Base-by-base conservation (phyloP, 2,797 vertebrate species). In the Artibeus lituratus region DNA sequence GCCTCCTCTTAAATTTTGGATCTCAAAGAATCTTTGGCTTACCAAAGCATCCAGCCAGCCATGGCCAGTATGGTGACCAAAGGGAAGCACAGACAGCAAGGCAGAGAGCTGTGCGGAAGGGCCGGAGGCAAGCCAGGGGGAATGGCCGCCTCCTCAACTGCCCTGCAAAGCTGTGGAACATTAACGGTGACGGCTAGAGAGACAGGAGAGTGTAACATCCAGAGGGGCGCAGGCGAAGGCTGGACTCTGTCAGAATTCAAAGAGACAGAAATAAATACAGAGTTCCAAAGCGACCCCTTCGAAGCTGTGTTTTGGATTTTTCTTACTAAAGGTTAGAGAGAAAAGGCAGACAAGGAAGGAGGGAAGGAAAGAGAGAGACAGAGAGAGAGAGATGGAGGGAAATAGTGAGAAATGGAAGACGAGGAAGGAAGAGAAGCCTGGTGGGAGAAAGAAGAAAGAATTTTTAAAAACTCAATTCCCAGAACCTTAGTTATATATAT, bases 271-370 rank as follows among this genome's bases (percentile, higher is more conserved):
- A 74, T 39, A 93, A 91, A 83, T 1, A 57, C 4, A 84, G 53
- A 22, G 47, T 8, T 74, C 49, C 42, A 94, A 80, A 88, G 74
- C 32, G 65, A n/a, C 3, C 74, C 72, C 18, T 42, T 7, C 24
- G 83, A 94, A 87, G 72, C 51, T 32, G 14, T n/a, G 82, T 55
- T 92, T 53, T 53, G 47, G 26, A 15, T 83, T 89, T 94, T 94
- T 87, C 73, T 87, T 81, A 49, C 69, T 78, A 84, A 77, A 73
- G 51, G 51, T 95, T 76, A 87, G 42, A 72, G 22, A 92, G 32
- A 53, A 90, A 37, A 78, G 32, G 59, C 29, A 80, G 35, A 22
- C 26, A 53, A 77, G 47, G 37, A 78, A 81, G 57, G 15, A 84
- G 59, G 74, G 24, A 39, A 44, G 59, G 72, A 44, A 19, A 32